Evolutionary conservation across 1,140 invertebrate species (phyloP), one percentile per base, ranked within the genome.

Genomic region (Bacillus rossius): DNA sequence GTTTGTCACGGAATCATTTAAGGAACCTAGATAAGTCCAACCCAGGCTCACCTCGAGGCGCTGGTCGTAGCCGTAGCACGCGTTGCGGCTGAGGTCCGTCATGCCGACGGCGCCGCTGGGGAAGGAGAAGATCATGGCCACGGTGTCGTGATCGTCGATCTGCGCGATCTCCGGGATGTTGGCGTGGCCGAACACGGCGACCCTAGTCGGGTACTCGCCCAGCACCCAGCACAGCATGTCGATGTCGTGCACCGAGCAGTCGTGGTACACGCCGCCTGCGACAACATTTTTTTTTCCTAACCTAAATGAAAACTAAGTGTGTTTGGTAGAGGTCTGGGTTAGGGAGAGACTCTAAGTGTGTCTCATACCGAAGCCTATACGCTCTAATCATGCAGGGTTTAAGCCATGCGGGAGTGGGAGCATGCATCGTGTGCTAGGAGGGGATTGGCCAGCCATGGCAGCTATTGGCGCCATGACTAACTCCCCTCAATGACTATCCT

Each of bases 181-280:
- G 1, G 81, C 76, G 4, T 72, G 63, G 17, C 78, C 81, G 5
- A 75, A 67, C 2, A 77, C 78, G 62, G 77, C 78, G 1, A 87
- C 80, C 59, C 68, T 62, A 3, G 56, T 61, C 2, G 85, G 85
- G 50, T 76, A 76, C 68, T 84, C 82, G 4, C 82, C 82, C 19
- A 83, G 65, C 17, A 84, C 64, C 80, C 80, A 85, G 54, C 78
- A 77, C 2, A 77, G 67, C 63, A 83, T 71, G 59, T 88, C 86
- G 58, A 89, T 80, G 68, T 88, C 86, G 61, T 88, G 86, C 7
- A 88, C 84, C 50, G 82, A 76, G 59, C 84, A 87, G 66, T 88
- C 86, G 57, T 86, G 83, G 62, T 85, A 86, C 29, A 88, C 85
- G 16, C 84, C 85, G 59, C 85, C 84, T 83, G 63, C 53, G 64